Evolutionary conservation across 2,113 vertebrate species (phyloP).

Genomic region (Pseudolaguvia tuberculata): DNA sequence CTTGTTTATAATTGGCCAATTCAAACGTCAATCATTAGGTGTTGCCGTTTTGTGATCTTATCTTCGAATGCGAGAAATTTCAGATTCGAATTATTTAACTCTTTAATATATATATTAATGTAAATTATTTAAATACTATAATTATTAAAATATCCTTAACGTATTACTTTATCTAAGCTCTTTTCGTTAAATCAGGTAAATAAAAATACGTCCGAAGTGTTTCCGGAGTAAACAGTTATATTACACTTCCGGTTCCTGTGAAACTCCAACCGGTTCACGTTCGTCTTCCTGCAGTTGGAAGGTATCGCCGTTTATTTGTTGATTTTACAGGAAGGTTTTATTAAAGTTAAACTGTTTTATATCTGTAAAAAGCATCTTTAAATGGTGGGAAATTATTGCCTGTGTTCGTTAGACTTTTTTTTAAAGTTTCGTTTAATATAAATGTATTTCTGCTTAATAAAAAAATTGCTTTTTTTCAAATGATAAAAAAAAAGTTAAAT

Average conservation of each 20-base stretch:
- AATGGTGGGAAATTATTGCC: neutral
- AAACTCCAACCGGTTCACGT: neutral
- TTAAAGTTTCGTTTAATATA: neutral
- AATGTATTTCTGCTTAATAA: too few species aligned
- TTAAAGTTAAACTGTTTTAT: too few species aligned
- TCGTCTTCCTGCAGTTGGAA: neutral
- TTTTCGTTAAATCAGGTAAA: neutral
- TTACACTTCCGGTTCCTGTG: neutral
- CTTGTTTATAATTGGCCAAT: constrained; percentile 44
- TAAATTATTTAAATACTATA: too few species aligned
- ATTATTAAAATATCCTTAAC: too few species aligned
- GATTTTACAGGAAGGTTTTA: too few species aligned
- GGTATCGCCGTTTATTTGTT: neutral
- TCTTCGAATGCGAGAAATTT: neutral
- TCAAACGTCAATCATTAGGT: constrained; percentile 23
- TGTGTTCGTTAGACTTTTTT: neutral
- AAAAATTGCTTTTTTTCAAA: too few species aligned
- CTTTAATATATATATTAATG: too few species aligned
- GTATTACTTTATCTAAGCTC: neutral
- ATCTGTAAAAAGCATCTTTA: too few species aligned
- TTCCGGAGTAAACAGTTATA: neutral
- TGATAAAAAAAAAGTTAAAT: too few species aligned
- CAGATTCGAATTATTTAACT: too few species aligned
- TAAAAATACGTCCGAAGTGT: neutral
- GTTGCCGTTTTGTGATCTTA: neutral